Conservation (phyloP, 2,888 invertebrate species). For the Ypsolopha scabrella region DNA sequence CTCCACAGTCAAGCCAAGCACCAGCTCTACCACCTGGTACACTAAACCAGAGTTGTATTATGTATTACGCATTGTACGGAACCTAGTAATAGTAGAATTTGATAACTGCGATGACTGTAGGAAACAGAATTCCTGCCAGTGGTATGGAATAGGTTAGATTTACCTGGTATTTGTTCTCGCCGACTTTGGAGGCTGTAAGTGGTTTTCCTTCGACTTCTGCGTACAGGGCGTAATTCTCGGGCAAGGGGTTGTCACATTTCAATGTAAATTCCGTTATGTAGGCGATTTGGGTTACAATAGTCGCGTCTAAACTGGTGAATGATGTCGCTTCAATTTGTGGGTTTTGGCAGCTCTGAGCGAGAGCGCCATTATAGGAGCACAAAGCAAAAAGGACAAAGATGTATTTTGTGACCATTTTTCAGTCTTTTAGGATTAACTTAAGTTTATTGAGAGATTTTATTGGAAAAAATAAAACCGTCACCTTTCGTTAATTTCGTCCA, state of each 20-base stretch:
- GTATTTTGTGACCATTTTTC: conserved; percentile 60
- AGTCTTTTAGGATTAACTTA: conserved; percentile 17
- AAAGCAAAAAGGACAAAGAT: conserved; percentile 33
- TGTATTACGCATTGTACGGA: too few relatives aligned
- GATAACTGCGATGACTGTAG: too few relatives aligned
- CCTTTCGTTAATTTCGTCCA: background rate
- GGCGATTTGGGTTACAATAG: conserved; percentile 89
- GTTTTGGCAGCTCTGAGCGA: conserved; percentile 55
- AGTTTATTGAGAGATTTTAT: background rate
- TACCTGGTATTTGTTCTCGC: conserved; percentile 87
- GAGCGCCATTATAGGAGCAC: conserved; percentile 26
- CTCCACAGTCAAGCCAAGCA: too few relatives aligned
- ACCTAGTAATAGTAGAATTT: too few relatives aligned
- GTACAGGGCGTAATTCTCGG: conserved; percentile 80
- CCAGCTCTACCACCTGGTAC: too few relatives aligned
- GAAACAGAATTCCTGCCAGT: too few relatives aligned
- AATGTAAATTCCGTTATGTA: conserved; percentile 92
- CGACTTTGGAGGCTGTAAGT: conserved; percentile 85
- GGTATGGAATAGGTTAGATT: background rate
- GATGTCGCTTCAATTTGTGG: conserved; percentile 81
- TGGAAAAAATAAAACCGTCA: background rate
- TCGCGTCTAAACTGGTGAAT: conserved; percentile 94
- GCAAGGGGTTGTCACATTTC: conserved; percentile 77
- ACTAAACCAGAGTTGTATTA: too few relatives aligned
- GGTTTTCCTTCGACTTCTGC: conserved; percentile 90